Evolutionary conservation across 30 jellyfish, hydroid and myxozoan species (phyloP), one percentile per base, ranked within the genome.

Genomic region (Aurelia sp.): DNA sequence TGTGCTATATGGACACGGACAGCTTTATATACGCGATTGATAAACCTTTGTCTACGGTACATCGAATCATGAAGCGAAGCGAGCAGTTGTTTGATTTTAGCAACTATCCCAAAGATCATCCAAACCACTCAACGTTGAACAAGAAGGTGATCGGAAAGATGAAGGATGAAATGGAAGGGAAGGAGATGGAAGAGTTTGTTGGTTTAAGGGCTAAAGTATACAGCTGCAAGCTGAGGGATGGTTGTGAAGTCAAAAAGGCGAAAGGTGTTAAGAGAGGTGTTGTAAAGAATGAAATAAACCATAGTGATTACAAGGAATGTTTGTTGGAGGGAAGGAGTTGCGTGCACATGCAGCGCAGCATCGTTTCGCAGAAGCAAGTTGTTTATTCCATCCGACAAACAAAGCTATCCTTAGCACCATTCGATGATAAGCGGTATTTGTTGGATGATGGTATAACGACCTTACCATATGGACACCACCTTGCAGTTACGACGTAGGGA

Each of bases 131-230:
- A 3, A 20, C 74, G 11, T 4, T 16, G 4, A 76, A 27, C 58
- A 59, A 76, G 80, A 60, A 78, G 50, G 89, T 78, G 0, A 57
- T 64, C 17, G 87, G 87, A 2, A 51, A 22, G 23, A 16, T 76
- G 59, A 76, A 76, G 27, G 87, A 76, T 57, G 79, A 76, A 60
- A 16, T 52, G 11, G 76, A 48, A 11, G 79, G 76, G 13, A 19
- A 3, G 13, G 62, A 6, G 17, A 76, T 76, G 74, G 27, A 76
- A 12, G 87, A 53, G 27, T 76, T 76, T 55, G 62, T 18, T 22
- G 82, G 79, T 11, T 12, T 52, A n/a, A 6, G 87, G 13, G 79
- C 82, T 1, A 76, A 76, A 44, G 21, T 76, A 82, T 59, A 58
- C 22, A 30, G 66, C 20, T 53, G 63, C 57, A 52, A 76, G 79